Evolutionary conservation across 2,113 vertebrate genomes (phyloP), one percentile per base, ranked within the genome.

Genomic region (Nibea coibor): DNA sequence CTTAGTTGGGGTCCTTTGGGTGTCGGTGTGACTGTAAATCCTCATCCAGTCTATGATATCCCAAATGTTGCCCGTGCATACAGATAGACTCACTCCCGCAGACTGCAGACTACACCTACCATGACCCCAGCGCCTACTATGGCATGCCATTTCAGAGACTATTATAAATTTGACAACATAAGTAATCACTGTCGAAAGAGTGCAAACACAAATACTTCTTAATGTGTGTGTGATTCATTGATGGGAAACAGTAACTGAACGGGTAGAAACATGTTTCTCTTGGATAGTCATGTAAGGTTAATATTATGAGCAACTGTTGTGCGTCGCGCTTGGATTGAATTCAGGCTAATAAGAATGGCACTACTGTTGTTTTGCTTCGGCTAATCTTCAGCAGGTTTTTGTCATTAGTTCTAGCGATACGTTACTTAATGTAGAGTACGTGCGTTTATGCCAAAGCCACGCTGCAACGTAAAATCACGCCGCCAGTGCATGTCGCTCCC

Each of bases 211-310:
- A 84, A 86, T 83, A 74, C 57, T 70, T 85, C 59, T 74, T 85
- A 83, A 87, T 83, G 59, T 89, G 80, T 75, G 79, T 75, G 72
- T 91, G 84, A 90, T 88, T 92, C 82, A 89, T 82, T 90, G 85
- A 91, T 84, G 68, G 75, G 75, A 87, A 89, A 88, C 87, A 84
- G 72, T 69, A 78, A 79, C 78, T 61, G 58, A 80, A 72, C 61
- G 16, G 63, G 83, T 84, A 81, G 76, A 87, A 88, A 88, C 83
- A 86, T 85, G 88, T 90, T 92, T 87, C 83, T 86, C 72, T 92
- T 90, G 83, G 81, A 90, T 77, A 12, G 42, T 74, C 54, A 53
- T 78, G 71, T 73, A 42, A 72, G 78, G 59, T 87, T 71, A 86
- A 85, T 63, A 87, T 86, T 78, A 84, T 82, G 84, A 91, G 64